Evolutionary conservation across 2,888 invertebrate species (phyloP).

Genomic region (Candidula unifasciata): DNA sequence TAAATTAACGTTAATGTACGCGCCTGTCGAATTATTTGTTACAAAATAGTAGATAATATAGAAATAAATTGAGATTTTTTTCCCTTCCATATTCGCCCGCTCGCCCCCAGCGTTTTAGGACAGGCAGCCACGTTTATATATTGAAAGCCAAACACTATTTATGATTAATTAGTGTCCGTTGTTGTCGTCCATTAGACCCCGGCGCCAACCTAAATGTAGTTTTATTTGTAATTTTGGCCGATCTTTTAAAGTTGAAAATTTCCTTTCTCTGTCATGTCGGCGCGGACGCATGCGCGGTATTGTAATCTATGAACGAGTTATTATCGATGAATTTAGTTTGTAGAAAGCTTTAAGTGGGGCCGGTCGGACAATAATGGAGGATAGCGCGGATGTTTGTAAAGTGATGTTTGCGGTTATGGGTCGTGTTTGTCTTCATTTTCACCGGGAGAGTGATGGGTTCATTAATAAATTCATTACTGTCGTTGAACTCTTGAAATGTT

Average conservation of each 20-base stretch:
- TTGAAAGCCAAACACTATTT: slow-evolving; percentile 44
- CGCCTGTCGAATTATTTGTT: slow-evolving; percentile 34
- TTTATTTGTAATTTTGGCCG: slow-evolving; percentile 39
- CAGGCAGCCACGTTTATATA: not conserved
- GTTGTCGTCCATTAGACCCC: slow-evolving; percentile 40
- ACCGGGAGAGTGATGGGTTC: not conserved
- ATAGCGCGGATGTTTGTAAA: not conserved
- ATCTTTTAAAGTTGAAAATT: slow-evolving; percentile 26
- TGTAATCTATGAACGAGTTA: slow-evolving; percentile 7
- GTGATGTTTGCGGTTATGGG: slow-evolving; percentile 15
- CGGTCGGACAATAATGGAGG: not conserved
- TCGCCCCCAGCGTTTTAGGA: not conserved
- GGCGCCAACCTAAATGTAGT: slow-evolving; percentile 12
- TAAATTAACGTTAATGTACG: slow-evolving; percentile 43
- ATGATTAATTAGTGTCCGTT: slow-evolving; percentile 46
- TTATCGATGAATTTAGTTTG: slow-evolving; percentile 22
- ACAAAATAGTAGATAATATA: slow-evolving; percentile 37
- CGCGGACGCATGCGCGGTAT: not conserved
- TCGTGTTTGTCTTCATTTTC: not conserved
- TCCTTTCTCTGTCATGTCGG: not conserved
- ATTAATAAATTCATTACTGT: slow-evolving; percentile 1
- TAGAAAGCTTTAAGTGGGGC: not conserved
- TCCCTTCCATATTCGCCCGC: not conserved
- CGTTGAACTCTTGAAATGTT: not conserved
- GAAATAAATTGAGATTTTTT: slow-evolving; percentile 36